These are phyloP conservation scores for Sinhomidia bicolor DNA, from an alignment of 2,888 invertebrate genomes.

Conservation along the genomic window DNA sequence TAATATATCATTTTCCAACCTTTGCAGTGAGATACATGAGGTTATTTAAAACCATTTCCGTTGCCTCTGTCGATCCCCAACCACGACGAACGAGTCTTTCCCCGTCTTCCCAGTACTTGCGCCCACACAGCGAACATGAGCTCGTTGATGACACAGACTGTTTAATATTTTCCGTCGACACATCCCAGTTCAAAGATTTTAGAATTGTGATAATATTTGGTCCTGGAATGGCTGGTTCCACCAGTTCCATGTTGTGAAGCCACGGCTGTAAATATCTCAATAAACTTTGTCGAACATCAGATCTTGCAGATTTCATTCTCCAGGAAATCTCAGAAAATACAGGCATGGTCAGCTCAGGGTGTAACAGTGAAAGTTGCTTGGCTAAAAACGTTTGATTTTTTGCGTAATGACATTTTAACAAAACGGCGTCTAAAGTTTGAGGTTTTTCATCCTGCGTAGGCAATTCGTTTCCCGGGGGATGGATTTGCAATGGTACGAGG, in stretches of 20 bases:
- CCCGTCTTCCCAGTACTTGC: slow-evolving; percentile 76
- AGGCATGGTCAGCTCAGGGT: slow-evolving; percentile 99
- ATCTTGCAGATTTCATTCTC: slow-evolving; percentile 96
- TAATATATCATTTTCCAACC: too few relatives aligned
- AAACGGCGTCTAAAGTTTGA: slow-evolving; percentile 92
- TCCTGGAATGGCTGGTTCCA: slow-evolving; percentile 96
- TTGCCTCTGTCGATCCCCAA: slow-evolving; percentile 99
- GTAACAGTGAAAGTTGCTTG: slow-evolving; percentile 94
- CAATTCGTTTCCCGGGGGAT: slow-evolving; percentile 69
- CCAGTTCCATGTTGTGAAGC: slow-evolving; percentile 99
- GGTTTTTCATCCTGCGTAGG: slow-evolving; percentile 84
- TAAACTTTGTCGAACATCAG: slow-evolving; percentile 94
- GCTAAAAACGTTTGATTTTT: slow-evolving; percentile 96
- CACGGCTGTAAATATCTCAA: slow-evolving; percentile 97
- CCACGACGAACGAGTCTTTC: slow-evolving; percentile 84
- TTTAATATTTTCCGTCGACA: slow-evolving; percentile 70
- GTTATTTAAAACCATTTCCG: slow-evolving; percentile 99
- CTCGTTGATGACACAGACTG: slow-evolving; percentile 77
- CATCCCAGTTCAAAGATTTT: slow-evolving; percentile 73
- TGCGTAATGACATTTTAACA: slow-evolving; percentile 92
- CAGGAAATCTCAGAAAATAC: slow-evolving; percentile 99
- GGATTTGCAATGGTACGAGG: slow-evolving; percentile 76
- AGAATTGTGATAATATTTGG: slow-evolving; percentile 77
- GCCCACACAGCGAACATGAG: slow-evolving; percentile 79
- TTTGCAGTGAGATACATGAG: slow-evolving; percentile 98